These are phyloP conservation scores for Actinernus sp. DNA, from an alignment of 92 coral and sea anemone genomes.

Conservation along the genomic window DNA sequence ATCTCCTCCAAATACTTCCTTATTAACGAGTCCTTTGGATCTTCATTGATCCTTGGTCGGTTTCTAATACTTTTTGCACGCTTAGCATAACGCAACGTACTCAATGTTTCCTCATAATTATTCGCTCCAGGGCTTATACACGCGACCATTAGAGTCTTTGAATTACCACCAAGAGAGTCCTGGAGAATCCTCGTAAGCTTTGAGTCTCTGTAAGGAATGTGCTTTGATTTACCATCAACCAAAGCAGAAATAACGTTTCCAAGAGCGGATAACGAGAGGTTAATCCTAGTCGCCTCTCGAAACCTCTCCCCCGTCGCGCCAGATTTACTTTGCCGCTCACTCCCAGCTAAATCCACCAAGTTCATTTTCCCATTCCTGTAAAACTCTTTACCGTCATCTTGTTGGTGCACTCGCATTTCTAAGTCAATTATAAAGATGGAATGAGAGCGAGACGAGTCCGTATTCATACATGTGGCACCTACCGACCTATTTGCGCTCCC, in stretches of 20 bases:
- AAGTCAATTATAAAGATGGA: constrained; percentile 80
- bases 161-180: constrained; percentile 88
- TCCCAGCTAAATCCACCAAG: constrained; percentile 88
- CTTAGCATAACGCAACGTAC: constrained; percentile 78
- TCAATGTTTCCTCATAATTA: constrained; percentile 81
- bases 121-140: constrained; percentile 87
- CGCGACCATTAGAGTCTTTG: constrained; percentile 83
- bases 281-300: constrained; percentile 86
- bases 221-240: constrained; percentile 81
- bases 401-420: constrained; percentile 56
- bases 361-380: constrained; percentile 79
- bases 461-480: constrained; percentile 76
- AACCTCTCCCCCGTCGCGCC: constrained; percentile 89
- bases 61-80: constrained; percentile 81
- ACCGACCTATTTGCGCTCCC: constrained; percentile 86
- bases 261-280: constrained; percentile 82
- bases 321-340: constrained; percentile 91
- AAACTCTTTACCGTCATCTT: constrained; percentile 61
- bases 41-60: constrained; percentile 82
- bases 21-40: constrained; percentile 78
- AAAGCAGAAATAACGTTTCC: constrained; percentile 88
- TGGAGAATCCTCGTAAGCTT: constrained; percentile 86
- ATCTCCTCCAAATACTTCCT: constrained; percentile 85
- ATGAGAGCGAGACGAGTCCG: constrained; percentile 89
- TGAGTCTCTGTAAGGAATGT: constrained; percentile 90